Percentiles rank a stretch among this genome's conserved stretches.
These are phyloP conservation scores for Bufotes viridis DNA, from an alignment of 2,797 vertebrate genomes.

Conservation along the genomic window DNA sequence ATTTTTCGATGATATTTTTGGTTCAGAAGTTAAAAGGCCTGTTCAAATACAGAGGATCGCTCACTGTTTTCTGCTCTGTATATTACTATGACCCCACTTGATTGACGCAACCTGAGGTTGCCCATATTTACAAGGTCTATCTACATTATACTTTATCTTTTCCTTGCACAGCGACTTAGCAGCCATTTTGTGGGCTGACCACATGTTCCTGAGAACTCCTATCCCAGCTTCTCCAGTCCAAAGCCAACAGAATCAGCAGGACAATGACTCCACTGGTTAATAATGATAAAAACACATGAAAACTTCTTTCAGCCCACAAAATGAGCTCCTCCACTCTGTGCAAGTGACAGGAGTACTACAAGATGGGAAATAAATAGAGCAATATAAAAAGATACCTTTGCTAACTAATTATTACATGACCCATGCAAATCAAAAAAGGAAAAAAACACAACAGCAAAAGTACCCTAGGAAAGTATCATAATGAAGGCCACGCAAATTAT, in stretches of 20 bases:
- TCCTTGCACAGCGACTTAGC: slow-evolving; percentile 25
- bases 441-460: slow-evolving; percentile 54
- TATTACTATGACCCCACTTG: slow-evolving; percentile 72
- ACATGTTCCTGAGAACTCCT: neutral
- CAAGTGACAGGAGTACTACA: slow-evolving; percentile 57
- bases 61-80: slow-evolving; percentile 70
- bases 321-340: slow-evolving; percentile 7
- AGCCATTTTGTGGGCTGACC: slow-evolving; percentile 21
- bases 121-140: slow-evolving; percentile 80
- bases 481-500: slow-evolving; percentile 82
- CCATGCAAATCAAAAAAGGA: slow-evolving; percentile 84
- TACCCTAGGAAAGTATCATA: slow-evolving; percentile 77
- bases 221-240: neutral
- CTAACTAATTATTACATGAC: slow-evolving; percentile 78
- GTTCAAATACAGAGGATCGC: slow-evolving; percentile 73
- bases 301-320: slow-evolving; percentile 7
- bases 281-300: neutral
- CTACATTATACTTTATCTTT: slow-evolving; percentile 73
- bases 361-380: slow-evolving; percentile 74
- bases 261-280: neutral
- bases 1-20: slow-evolving; percentile 74
- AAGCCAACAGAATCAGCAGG: neutral
- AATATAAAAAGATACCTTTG: slow-evolving; percentile 73
- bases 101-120: slow-evolving; percentile 72
- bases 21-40: slow-evolving; percentile 80